Evolutionary conservation across 92 coral and sea anemone species (phyloP).

Genomic region (Porites evermanni): DNA sequence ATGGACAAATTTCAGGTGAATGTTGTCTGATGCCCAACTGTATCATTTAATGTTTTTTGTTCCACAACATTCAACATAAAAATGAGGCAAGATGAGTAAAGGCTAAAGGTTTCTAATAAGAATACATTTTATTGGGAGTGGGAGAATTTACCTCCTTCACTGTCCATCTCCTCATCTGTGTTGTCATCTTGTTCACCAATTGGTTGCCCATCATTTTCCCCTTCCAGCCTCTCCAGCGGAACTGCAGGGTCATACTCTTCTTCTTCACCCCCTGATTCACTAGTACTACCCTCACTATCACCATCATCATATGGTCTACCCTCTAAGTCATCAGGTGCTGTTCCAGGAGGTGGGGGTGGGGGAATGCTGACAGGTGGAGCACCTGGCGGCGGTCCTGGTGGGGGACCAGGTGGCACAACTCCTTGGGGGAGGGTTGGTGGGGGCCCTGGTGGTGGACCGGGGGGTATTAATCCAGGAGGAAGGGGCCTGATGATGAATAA

Average conservation of each 20-base stretch:
- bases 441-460: constrained; percentile 90
- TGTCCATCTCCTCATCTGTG: constrained; percentile 60
- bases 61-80: too few species aligned
- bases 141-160: constrained; percentile 28
- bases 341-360: constrained; percentile 80
- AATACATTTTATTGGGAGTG: too few species aligned
- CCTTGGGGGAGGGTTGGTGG: constrained; percentile 78
- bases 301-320: constrained; percentile 64
- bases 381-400: constrained; percentile 77
- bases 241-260: constrained; percentile 87
- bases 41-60: too few species aligned
- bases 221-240: constrained; percentile 55
- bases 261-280: constrained; percentile 89
- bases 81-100: too few species aligned
- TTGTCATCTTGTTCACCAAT: constrained; percentile 31
- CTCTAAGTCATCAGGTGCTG: constrained; percentile 53
- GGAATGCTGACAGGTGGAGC: constrained; percentile 62
- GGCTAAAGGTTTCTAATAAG: too few species aligned
- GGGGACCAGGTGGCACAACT: constrained; percentile 82
- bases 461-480: constrained; percentile 84
- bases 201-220: constrained; percentile 38
- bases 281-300: constrained; percentile 81
- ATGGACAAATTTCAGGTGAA: too few species aligned
- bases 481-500: constrained; percentile 52
- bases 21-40: too few species aligned